Percentiles rank a stretch among this genome's conserved stretches.
Evolutionary conservation across 2,797 vertebrate species (phyloP).

Genomic region (Typhlichthys eigenmanni): DNA sequence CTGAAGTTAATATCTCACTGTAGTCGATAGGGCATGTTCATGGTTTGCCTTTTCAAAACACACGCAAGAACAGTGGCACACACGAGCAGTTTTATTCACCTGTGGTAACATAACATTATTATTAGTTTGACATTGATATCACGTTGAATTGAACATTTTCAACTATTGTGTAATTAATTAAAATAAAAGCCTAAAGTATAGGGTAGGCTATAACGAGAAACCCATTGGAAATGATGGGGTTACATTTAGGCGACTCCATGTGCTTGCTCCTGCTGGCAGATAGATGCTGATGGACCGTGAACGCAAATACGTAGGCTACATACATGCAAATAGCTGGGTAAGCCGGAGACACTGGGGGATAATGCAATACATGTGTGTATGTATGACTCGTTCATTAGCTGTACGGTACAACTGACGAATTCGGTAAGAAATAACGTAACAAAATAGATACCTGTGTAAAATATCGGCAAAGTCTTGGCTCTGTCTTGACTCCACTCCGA

Average conservation of each 20-base stretch:
- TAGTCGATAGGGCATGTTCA: conserved; percentile 48
- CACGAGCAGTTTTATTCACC: neutral
- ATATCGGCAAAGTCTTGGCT: conserved; percentile 12
- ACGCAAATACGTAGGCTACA: neutral
- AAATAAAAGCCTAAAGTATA: neutral
- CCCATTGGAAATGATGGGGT: neutral
- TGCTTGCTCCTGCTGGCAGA: neutral
- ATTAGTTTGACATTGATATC: neutral
- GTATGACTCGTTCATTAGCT: no score
- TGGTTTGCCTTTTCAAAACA: conserved; percentile 25
- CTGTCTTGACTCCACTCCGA: conserved; percentile 21
- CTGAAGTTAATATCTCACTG: conserved; percentile 27
- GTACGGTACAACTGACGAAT: neutral
- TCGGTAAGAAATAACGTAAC: neutral
- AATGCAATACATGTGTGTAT: no score
- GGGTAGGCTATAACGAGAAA: neutral
- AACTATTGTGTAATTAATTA: neutral
- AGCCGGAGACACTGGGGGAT: neutral
- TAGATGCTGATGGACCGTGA: neutral
- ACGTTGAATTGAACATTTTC: neutral
- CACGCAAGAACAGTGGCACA: conserved; percentile 6
- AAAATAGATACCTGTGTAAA: conserved; percentile 43
- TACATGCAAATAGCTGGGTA: neutral
- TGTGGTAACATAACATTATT: neutral
- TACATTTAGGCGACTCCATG: neutral